phyloP scores from a whole-genome alignment of 2,888 invertebrate genomes.

The Trichopoda pennipes region DNA sequence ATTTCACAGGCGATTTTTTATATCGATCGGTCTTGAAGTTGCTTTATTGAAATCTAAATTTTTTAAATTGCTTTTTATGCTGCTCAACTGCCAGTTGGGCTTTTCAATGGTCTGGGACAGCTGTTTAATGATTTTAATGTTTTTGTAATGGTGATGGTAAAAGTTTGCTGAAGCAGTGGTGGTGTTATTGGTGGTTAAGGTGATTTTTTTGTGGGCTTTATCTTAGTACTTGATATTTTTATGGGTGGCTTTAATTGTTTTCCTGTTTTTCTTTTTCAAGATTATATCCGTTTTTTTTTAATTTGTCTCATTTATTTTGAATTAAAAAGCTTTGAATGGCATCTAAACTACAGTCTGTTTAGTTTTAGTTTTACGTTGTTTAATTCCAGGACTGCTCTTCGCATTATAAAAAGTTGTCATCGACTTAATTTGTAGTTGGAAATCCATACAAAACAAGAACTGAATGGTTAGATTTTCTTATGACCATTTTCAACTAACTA shows the following conservation, averaged over 20 bases:
- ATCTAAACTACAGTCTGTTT: conserved; percentile 39
- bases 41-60: conserved; percentile 33
- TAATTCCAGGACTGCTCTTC: conserved; percentile 27
- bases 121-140: conserved; percentile 24
- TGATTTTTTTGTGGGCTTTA: neutral
- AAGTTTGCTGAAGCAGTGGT: neutral
- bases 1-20: neutral
- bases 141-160: conserved; percentile 11
- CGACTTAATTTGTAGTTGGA: conserved; percentile 17
- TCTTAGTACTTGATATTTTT: conserved; percentile 2
- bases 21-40: conserved; percentile 8
- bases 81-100: conserved; percentile 52
- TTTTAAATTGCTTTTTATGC: conserved; percentile 40
- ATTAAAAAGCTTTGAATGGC: conserved; percentile 38
- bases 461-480: conserved; percentile 1
- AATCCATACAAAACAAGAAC: conserved; percentile 14
- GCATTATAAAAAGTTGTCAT: conserved; percentile 16
- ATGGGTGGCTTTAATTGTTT: conserved; percentile 8
- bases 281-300: neutral
- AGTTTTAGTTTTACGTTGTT: too few species aligned
- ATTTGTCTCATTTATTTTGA: neutral
- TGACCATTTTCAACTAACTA: conserved; percentile 19
- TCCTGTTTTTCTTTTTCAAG: neutral
- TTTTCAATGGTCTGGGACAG: conserved; percentile 40
- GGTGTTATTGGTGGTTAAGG: neutral